Evolutionary conservation across 2,888 invertebrate species (phyloP).

Genomic region (Lacanobia wlatinum): DNA sequence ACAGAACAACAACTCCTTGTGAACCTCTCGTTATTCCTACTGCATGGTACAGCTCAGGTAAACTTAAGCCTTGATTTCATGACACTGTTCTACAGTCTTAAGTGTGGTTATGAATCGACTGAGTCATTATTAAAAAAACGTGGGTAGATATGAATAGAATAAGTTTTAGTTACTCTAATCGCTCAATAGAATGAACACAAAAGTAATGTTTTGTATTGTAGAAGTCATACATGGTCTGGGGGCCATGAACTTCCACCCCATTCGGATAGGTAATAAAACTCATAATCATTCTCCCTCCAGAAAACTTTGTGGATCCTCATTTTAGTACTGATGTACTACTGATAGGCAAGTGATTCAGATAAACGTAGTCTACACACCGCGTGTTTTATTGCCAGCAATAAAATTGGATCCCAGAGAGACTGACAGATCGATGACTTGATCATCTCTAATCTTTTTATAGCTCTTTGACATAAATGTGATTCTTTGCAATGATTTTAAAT

Average conservation of each 20-base stretch:
- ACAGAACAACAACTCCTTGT: neutral
- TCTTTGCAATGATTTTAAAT: slow-evolving; percentile 44
- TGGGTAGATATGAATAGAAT: slow-evolving; percentile 27
- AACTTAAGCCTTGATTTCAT: slow-evolving; percentile 37
- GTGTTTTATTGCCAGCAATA: slow-evolving; percentile 61
- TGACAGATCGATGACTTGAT: slow-evolving; percentile 52
- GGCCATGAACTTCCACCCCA: neutral
- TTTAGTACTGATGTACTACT: slow-evolving; percentile 48
- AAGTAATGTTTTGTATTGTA: neutral
- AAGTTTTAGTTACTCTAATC: slow-evolving; percentile 18
- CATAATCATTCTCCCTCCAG: slow-evolving; percentile 15
- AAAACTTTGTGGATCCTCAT: slow-evolving; percentile 25
- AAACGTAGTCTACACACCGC: slow-evolving; percentile 51
- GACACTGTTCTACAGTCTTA: slow-evolving; percentile 32
- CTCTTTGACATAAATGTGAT: slow-evolving; percentile 26
- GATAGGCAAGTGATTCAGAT: slow-evolving; percentile 58
- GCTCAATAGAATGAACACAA: neutral
- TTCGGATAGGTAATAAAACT: slow-evolving; percentile 27
- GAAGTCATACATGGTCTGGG: no score
- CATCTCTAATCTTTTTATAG: slow-evolving; percentile 51
- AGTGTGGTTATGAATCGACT: no score
- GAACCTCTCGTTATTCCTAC: slow-evolving; percentile 13
- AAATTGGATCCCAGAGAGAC: slow-evolving; percentile 52
- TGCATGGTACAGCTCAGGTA: slow-evolving; percentile 21
- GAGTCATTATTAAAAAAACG: slow-evolving; percentile 40